Evolutionary conservation across 2,797 vertebrate species (phyloP).

Genomic region (Sebastes diploproa): DNA sequence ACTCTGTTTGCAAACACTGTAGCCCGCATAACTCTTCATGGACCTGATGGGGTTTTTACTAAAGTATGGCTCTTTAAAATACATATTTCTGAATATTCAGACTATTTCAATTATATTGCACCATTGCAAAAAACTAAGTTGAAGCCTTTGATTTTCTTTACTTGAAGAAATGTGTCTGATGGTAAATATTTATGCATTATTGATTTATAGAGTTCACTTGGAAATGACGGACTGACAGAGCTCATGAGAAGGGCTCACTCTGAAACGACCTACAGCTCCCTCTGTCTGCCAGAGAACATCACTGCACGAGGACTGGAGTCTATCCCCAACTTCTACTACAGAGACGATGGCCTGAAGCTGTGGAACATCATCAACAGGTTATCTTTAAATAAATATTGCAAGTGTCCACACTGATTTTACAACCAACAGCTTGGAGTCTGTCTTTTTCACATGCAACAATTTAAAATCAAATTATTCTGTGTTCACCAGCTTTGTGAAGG

Average conservation of each 20-base stretch:
- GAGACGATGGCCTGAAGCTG: constrained; percentile 81
- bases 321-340: constrained; percentile 82
- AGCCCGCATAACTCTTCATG: not conserved
- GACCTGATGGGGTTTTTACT: constrained; percentile 10
- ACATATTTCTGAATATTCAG: not conserved
- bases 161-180: not conserved
- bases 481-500: constrained; percentile 58
- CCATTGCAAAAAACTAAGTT: not conserved
- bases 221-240: constrained; percentile 29
- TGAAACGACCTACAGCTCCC: constrained; percentile 72
- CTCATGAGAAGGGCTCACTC: constrained; percentile 70
- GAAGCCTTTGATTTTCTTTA: not conserved
- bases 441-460: not conserved
- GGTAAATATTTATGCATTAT: not conserved
- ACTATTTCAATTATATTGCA: not conserved
- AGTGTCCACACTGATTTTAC: not conserved
- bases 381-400: not conserved
- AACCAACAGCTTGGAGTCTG: not conserved
- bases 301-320: constrained; percentile 76
- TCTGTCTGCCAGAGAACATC: constrained; percentile 83
- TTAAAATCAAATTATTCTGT: not conserved
- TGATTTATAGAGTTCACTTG: constrained; percentile 67
- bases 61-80: constrained; percentile 1
- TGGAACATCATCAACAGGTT: constrained; percentile 80
- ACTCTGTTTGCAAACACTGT: constrained; percentile 51